Percentiles rank a stretch among this genome's conserved stretches.
Conservation (phyloP, 2,888 invertebrate genomes). For the Drepanosiphum platanoidis region DNA sequence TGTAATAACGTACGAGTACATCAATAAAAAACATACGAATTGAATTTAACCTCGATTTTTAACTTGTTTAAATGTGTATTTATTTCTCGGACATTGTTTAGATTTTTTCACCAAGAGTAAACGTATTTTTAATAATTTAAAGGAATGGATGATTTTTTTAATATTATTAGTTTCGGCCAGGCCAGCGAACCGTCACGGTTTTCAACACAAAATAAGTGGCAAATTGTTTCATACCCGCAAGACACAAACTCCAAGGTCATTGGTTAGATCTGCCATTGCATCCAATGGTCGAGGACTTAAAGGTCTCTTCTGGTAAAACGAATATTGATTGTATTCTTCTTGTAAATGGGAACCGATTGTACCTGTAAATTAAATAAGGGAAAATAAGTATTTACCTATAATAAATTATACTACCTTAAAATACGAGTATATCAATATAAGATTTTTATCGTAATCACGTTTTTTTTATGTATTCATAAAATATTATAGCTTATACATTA, state of each 20-base stretch:
- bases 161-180: conserved; percentile 78
- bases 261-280: conserved; percentile 82
- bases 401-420: not conserved
- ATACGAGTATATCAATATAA: no score
- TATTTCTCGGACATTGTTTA: conserved; percentile 15
- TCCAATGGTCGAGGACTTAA: conserved; percentile 71
- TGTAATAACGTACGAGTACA: not conserved
- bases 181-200: conserved; percentile 67
- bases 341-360: conserved; percentile 19
- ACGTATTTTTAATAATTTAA: conserved; percentile 5
- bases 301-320: conserved; percentile 52
- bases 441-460: not conserved
- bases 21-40: no score
- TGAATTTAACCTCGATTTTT: not conserved
- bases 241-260: conserved; percentile 77
- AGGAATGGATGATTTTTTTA: conserved; percentile 67
- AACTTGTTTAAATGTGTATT: not conserved
- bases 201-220: conserved; percentile 15
- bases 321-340: conserved; percentile 55
- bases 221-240: conserved; percentile 69
- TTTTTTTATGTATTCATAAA: not conserved
- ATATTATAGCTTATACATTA: not conserved
- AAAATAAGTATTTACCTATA: not conserved
- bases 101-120: conserved; percentile 28
- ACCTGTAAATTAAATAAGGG: conserved; percentile 21